These are phyloP conservation scores for Candoia aspera DNA, from an alignment of 2,113 vertebrate genomes.

Conservation along the genomic window DNA sequence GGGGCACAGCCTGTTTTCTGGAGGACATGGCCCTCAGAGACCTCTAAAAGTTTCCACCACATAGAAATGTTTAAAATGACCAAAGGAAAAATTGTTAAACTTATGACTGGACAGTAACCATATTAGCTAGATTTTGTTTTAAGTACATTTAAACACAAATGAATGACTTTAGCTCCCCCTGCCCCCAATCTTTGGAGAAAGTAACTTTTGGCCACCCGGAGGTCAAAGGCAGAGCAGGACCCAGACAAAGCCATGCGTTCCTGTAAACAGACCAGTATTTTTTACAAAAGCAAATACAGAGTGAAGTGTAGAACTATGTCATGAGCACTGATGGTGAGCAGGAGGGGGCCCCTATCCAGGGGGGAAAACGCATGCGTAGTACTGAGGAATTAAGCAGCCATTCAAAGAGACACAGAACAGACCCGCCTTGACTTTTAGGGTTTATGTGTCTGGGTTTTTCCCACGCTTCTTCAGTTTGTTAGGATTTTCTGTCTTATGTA, in stretches of 20 bases:
- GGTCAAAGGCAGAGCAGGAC: background rate
- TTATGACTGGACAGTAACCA: background rate
- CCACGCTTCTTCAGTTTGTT: too few species aligned
- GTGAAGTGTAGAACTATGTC: too few species aligned
- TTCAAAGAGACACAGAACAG: too few species aligned
- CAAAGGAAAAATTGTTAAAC: background rate
- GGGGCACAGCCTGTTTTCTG: background rate
- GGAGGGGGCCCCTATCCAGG: too few species aligned
- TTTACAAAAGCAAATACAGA: background rate
- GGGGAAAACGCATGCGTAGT: too few species aligned
- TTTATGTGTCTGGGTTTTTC: too few species aligned
- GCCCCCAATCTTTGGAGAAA: background rate
- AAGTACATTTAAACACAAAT: background rate
- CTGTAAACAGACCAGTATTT: background rate
- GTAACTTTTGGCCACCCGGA: background rate
- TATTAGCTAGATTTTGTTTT: background rate
- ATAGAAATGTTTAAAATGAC: background rate
- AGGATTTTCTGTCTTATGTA: too few species aligned
- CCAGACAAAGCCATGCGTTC: background rate
- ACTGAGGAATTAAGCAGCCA: too few species aligned
- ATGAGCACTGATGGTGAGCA: too few species aligned
- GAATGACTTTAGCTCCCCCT: background rate
- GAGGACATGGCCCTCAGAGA: background rate
- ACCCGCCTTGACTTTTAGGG: too few species aligned
- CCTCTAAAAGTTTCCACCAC: background rate